A percentile compares a stretch with the other conserved stretches of the same genome.
Evolutionary conservation across 2,797 vertebrate genomes (phyloP).

Genomic region (Acanthurus leucopareius): DNA sequence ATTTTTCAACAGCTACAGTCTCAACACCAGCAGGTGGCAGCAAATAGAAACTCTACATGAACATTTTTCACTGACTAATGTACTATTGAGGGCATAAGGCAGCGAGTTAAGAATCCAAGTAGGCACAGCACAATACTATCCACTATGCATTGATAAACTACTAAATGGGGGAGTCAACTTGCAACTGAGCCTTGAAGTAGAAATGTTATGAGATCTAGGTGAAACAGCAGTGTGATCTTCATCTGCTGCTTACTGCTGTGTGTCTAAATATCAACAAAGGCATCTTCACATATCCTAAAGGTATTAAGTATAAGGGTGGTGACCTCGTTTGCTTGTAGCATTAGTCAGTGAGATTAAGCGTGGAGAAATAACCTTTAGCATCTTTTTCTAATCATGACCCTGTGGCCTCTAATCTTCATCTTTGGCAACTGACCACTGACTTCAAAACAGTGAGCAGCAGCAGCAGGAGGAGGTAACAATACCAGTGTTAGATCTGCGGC

Average conservation of each 20-base stretch:
- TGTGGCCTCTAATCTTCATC: conserved; percentile 55
- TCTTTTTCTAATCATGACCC: conserved; percentile 33
- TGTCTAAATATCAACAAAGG: conserved; percentile 9
- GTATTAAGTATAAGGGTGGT: conserved; percentile 24
- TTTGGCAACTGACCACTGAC: conserved; percentile 28
- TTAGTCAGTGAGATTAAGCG: conserved; percentile 52
- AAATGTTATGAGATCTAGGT: not conserved
- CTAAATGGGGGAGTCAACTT: not conserved
- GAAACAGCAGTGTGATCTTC: not conserved
- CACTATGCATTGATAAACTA: not conserved
- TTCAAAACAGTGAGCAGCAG: conserved; percentile 39
- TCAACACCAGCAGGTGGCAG: conserved; percentile 74
- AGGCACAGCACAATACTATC: not conserved
- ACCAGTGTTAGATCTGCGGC: conserved; percentile 45
- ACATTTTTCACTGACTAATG: not conserved
- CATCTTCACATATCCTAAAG: conserved; percentile 17
- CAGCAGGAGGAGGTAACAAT: conserved; percentile 36
- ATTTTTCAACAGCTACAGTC: not conserved
- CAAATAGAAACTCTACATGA: conserved; percentile 54
- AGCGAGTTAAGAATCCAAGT: not conserved
- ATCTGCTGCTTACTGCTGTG: not conserved
- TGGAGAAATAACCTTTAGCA: conserved; percentile 33
- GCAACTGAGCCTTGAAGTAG: not conserved
- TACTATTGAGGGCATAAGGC: not conserved
- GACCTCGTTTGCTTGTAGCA: conserved; percentile 55